phyloP scores from a whole-genome alignment of 1,140 invertebrate genomes.

The Sycophila sp. region DNA sequence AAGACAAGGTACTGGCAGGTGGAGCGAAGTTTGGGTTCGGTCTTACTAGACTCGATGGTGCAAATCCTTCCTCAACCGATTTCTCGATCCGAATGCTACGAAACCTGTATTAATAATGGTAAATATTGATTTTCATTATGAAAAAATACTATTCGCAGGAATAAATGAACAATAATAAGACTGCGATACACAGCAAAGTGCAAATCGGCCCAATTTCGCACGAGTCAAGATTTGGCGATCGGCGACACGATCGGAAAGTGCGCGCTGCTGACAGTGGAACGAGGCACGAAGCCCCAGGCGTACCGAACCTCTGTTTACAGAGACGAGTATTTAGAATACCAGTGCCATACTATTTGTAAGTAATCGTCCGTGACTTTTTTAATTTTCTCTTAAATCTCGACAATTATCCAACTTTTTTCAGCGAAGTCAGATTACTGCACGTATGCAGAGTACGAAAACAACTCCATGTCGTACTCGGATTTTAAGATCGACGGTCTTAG shows the following conservation, averaged over 20 bases:
- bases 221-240: conserved; percentile 47
- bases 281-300: conserved; percentile 54
- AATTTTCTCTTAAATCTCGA: background rate
- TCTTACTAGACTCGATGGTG: conserved; percentile 50
- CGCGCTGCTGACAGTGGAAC: conserved; percentile 48
- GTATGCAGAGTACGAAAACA: conserved; percentile 59
- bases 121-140: background rate
- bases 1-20: conserved; percentile 54
- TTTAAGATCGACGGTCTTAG: conserved; percentile 44
- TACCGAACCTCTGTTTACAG: conserved; percentile 58
- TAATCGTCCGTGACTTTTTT: conserved; percentile 23
- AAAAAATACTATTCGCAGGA: background rate
- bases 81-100: conserved; percentile 51
- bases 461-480: conserved; percentile 60
- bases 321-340: conserved; percentile 62
- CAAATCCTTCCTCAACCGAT: conserved; percentile 39
- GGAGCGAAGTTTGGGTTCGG: conserved; percentile 53
- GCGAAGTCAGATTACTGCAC: conserved; percentile 59
- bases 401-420: conserved; percentile 39
- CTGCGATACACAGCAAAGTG: conserved; percentile 38
- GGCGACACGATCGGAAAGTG: conserved; percentile 50
- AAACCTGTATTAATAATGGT: conserved; percentile 53
- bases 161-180: background rate
- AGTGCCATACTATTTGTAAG: conserved; percentile 63
- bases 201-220: conserved; percentile 56